Base-by-base conservation (phyloP, 2,888 invertebrate genomes). In the Alsophila aescularia region DNA sequence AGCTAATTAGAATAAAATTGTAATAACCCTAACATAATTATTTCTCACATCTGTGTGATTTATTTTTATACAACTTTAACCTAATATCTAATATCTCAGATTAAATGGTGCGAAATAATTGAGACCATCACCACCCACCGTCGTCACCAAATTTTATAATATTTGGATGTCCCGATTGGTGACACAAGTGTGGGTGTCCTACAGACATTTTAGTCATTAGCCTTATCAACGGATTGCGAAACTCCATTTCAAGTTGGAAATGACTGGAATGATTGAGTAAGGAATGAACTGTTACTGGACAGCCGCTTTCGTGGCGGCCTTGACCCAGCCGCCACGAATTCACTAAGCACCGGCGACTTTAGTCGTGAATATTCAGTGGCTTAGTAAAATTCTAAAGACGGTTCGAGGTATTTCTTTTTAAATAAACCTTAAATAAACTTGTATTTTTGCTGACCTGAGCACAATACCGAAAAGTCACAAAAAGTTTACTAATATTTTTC, bases 191-290 rank as follows among this genome's bases (percentile, higher is more conserved):
- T 47, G 39, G 43, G 14, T 27, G 8, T 6, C 10, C 39, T 42
- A 9, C 14, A 18, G 15, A 13, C 42, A 14, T 35, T 27, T 40
- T 39, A 44, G 54, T 44, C 49, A 49, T 57, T 48, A 52, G 9
- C 32, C 48, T 58, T 56, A 56, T 56, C 58, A 53, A 34, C 45
- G 39, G 42, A 13, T 52, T 42, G 42, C 39, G 34, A 48, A 58
- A 53, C 31, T 32, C 41, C 48, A 56, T 56, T 55, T 44, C 40
- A 31, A 44, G 52, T 43, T 61, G 47, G 40, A 50, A 55, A 50
- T 56, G 50, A 61, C 52, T 45, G 53, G 52, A 54, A 55, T 52
- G 55, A 55, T 52, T 55, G 43, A 55, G 43, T 39, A 36, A 41
- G 47, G 52, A 56, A 49, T 48, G 34, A 40, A 48, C 41, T 51